A percentile compares a stretch with the other conserved stretches of the same genome.
Conservation (phyloP, 2,113 vertebrate genomes). For the Tylochromis polylepis region DNA sequence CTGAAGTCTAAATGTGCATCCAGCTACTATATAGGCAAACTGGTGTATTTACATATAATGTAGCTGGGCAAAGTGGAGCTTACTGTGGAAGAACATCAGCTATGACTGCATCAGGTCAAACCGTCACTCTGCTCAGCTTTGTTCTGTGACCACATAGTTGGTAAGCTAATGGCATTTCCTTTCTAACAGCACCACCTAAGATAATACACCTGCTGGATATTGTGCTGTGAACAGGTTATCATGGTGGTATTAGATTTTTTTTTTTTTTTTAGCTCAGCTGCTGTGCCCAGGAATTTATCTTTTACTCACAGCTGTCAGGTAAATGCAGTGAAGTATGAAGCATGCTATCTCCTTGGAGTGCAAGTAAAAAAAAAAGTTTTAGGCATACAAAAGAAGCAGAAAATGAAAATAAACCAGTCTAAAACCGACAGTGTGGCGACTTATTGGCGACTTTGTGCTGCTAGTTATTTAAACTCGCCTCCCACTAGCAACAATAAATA, state of each 20-base stretch:
- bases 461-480: neutral
- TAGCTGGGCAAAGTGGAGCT: neutral
- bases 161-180: neutral
- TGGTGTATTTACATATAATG: neutral
- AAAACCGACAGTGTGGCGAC: neutral
- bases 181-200: neutral
- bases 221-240: neutral
- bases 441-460: neutral
- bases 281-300: neutral
- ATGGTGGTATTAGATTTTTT: neutral
- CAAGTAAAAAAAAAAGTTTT: neutral
- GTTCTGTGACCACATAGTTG: neutral
- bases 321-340: neutral
- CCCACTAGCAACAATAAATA: neutral
- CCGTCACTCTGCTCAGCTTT: neutral
- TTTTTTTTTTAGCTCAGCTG: neutral
- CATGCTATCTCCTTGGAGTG: neutral
- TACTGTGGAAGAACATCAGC: neutral
- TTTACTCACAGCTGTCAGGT: neutral
- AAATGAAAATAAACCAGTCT: neutral
- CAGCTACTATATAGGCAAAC: neutral
- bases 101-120: neutral
- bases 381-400: neutral
- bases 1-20: neutral
- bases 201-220: neutral